Evolutionary conservation across 2,797 vertebrate species (phyloP).

Genomic region (Siniperca undulata): DNA sequence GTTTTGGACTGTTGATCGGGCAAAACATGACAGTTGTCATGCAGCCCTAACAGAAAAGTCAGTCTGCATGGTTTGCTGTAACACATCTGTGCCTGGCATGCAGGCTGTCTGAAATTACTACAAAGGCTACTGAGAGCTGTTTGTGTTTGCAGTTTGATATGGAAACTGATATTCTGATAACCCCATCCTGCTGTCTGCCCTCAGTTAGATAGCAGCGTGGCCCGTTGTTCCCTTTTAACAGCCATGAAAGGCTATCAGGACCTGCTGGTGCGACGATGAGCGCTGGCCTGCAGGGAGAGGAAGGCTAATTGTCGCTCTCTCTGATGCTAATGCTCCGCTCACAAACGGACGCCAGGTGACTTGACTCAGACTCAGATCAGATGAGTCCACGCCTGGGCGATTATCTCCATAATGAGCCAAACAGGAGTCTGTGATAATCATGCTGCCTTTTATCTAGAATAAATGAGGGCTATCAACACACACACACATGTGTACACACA

Average conservation of each 20-base stretch:
- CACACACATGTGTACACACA: neutral
- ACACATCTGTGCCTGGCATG: too few species aligned
- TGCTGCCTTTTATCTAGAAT: conserved; percentile 14
- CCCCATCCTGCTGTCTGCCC: conserved; percentile 47
- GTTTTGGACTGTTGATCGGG: neutral
- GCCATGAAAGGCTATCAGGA: conserved; percentile 47
- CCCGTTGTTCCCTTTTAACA: conserved; percentile 44
- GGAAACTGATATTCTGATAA: conserved; percentile 65
- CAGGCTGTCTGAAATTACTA: conserved; percentile 22
- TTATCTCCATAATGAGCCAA: conserved; percentile 58
- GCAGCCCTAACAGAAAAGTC: too few species aligned
- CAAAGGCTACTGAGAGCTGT: conserved; percentile 49
- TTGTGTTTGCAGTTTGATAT: conserved; percentile 66
- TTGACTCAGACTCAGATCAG: conserved; percentile 54
- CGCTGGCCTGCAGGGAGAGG: conserved; percentile 1
- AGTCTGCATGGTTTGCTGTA: too few species aligned
- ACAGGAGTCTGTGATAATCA: conserved; percentile 15
- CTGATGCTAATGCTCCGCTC: conserved; percentile 68
- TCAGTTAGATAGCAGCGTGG: conserved; percentile 27
- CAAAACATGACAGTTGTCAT: neutral
- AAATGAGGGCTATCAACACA: neutral
- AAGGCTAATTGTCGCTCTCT: conserved; percentile 61
- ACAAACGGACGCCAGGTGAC: conserved; percentile 64
- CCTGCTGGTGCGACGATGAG: conserved; percentile 32
- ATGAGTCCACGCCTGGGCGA: conserved; percentile 33